Base-by-base conservation (phyloP, 1,140 invertebrate genomes). In the Tribolium castaneum region DNA sequence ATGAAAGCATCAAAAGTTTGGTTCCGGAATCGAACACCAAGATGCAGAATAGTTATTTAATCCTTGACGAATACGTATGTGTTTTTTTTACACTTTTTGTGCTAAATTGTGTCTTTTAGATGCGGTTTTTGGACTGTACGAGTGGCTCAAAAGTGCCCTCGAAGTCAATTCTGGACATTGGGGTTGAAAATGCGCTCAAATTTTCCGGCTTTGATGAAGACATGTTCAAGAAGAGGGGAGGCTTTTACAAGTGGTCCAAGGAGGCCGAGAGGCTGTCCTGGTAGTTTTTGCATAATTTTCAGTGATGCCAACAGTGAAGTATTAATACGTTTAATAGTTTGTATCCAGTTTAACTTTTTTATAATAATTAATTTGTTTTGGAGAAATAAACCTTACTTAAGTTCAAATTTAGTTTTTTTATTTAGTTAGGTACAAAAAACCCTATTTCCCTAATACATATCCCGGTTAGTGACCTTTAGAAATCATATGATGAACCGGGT, bases 1-100 rank as follows among this genome's bases (percentile, higher is more conserved):
- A 90, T 78, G 78, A 80, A 34, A n/a, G 83, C 25, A 80, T 89
- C 3, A 14, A 78, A 6, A 87, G 84, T 77, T 82, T 90, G 16
- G 89, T 90, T n/a, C 86, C 88, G 6, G 89, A 90, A 79, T 88
- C 86, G 3, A 90, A 90, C 70, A 78, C 52, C 7, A 87, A 87
- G 82, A 90, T 90, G 89, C 86, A 87, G 62, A 87, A 88, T 54
- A 88, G 87, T 52, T 90, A 90, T 50, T 73, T 90, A 10, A 89
- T 90, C 75, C 78, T 90, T 52, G 89, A 90, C 78, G 89, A 90
- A 85, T 87, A 87, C 79, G 86, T 87, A 82, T 81, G 85, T 86
- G 39, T 62, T 14, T 30, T 59, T 74, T 70, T 19, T 70, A 2
- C 3, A 7, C 5, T 22, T 22, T 10, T 7, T 70, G 13, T 76